Evolutionary conservation across 1,140 invertebrate genomes (phyloP).

Genomic region (Drosophila teissieri): DNA sequence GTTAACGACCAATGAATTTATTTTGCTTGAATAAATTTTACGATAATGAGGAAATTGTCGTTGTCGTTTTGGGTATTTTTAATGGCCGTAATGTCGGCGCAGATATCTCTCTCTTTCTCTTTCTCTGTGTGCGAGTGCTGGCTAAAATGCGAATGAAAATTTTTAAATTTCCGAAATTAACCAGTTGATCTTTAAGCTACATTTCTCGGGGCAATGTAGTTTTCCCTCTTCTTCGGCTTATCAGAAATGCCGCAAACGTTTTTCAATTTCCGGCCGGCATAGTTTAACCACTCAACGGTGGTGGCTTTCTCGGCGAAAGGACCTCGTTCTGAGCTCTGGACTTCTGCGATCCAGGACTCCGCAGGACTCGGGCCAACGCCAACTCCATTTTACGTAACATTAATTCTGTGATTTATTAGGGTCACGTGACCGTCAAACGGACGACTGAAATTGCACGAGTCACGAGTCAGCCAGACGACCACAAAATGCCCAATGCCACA

Average conservation of each 20-base stretch:
- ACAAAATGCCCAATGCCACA: constrained; percentile 55
- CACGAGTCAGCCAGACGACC: constrained; percentile 71
- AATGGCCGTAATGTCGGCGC: constrained; percentile 77
- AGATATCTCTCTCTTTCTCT: constrained; percentile 10
- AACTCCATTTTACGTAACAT: constrained; percentile 85
- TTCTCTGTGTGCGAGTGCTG: constrained; percentile 10
- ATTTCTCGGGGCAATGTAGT: constrained; percentile 8
- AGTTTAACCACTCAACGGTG: constrained; percentile 61
- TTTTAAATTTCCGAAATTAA: constrained; percentile 36
- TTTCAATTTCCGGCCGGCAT: constrained; percentile 79
- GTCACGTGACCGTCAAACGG: constrained; percentile 84
- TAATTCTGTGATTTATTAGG: constrained; percentile 85
- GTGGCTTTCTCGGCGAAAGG: constrained; percentile 18
- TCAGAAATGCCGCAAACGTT: constrained; percentile 80
- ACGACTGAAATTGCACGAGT: constrained; percentile 69
- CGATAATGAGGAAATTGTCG: constrained; percentile 85
- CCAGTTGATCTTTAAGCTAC: constrained; percentile 50
- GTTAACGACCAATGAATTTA: constrained; percentile 85
- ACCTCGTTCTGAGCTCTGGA: constrained; percentile 15
- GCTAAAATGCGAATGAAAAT: constrained; percentile 9
- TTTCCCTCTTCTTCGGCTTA: constrained; percentile 52
- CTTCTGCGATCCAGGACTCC: no score
- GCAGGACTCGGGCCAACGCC: constrained; percentile 18
- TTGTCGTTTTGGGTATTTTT: constrained; percentile 84
- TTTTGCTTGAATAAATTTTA: constrained; percentile 85